Evolutionary conservation across 1,140 invertebrate genomes (phyloP).

Genomic region (Mercenaria mercenaria): DNA sequence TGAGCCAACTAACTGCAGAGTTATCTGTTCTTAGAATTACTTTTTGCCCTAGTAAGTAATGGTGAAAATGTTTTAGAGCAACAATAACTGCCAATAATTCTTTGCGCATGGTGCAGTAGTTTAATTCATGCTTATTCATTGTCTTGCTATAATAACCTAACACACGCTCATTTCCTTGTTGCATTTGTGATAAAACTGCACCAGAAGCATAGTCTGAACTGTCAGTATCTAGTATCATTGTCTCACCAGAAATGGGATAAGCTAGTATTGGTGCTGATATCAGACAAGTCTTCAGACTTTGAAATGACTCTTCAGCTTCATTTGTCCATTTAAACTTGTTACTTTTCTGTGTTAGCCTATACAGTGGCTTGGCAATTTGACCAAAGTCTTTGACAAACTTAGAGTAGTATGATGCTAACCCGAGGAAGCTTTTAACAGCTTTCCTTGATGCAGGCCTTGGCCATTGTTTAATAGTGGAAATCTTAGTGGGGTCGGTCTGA

Average conservation of each 20-base stretch:
- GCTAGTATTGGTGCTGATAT: background rate
- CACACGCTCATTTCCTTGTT: constrained; percentile 67
- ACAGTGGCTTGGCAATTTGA: background rate
- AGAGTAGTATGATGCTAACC: background rate
- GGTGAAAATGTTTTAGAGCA: constrained; percentile 65
- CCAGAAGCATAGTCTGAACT: constrained; percentile 71
- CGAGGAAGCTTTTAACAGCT: background rate
- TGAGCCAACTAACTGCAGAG: constrained; percentile 69
- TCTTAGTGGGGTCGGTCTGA: constrained; percentile 27
- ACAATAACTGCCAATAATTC: constrained; percentile 69
- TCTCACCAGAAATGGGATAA: background rate
- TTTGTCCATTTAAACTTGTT: background rate
- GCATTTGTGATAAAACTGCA: constrained; percentile 76
- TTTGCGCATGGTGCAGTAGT: constrained; percentile 82
- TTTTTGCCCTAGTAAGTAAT: constrained; percentile 65
- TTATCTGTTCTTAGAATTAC: constrained; percentile 71
- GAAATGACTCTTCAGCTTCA: background rate
- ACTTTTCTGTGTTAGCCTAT: background rate
- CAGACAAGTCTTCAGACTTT: background rate
- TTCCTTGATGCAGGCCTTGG: background rate
- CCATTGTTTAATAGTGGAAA: background rate
- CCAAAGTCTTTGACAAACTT: background rate
- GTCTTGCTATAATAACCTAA: constrained; percentile 69
- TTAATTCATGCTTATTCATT: constrained; percentile 82
- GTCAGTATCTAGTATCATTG: constrained; percentile 69